Evolutionary conservation across 2,888 invertebrate genomes (phyloP), one percentile per base, ranked within the genome.

Genomic region (Nymphalis urticae): DNA sequence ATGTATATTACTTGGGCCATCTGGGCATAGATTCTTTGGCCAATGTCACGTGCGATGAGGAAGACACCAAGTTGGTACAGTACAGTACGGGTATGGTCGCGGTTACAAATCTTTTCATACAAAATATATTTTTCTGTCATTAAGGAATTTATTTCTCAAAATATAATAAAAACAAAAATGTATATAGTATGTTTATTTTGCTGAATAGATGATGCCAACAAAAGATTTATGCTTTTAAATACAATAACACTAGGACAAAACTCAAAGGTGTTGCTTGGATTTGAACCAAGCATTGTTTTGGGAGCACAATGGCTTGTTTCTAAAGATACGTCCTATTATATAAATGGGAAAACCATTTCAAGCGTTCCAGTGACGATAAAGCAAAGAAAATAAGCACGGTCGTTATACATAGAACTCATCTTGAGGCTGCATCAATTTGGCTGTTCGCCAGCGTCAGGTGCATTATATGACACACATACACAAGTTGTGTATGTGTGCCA

Each of bases 381-480:
- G 50, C 62, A 62, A 27, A 62, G 51, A 62, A 51, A 51, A 50
- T 50, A 48, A 51, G 50, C 36, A 62, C 24, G 51, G 54, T 53
- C 53, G 48, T 51, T 62, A 51, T 58, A 62, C 27, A 53, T 60
- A 54, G 48, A 48, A 27, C 64, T 64, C 58, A 48, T 56, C 64
- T 58, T 48, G 58, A 59, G 58, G 64, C 54, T 47, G 54, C 58
- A 36, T 51, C 63, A 27, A 59, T 27, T 60, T 63, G 63, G 59
- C 59, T 13, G 24, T 27, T 47, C 9, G 54, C 68, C 68, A 68
- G 53, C 58, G 59, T 17, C 50, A 58, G 62, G 62, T 62, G 60
- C 60, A 42, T 47, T 50, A 51, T 62, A 62, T 50, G 48, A 13
- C 9, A 32, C n/a, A 21, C 32, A 48, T 32, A 50, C 16, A 21